These are phyloP conservation scores for Lysandra coridon DNA, from an alignment of 2,888 invertebrate genomes.

Conservation along the genomic window DNA sequence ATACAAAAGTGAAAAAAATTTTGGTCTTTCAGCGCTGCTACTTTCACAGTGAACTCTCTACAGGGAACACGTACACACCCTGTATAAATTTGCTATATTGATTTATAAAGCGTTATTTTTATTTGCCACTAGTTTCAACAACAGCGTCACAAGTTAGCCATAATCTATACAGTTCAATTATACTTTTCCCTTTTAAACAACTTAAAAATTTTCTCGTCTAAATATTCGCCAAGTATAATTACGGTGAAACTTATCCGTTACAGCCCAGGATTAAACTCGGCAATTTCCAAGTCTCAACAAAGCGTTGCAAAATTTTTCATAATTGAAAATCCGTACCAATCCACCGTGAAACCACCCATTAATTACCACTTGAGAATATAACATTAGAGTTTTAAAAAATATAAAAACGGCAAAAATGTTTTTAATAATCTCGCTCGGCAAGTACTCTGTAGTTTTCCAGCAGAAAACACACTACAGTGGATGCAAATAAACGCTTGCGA, in stretches of 20 bases:
- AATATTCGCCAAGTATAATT: neutral
- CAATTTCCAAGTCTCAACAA: neutral
- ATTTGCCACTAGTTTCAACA: too few species aligned
- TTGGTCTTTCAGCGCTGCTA: too few species aligned
- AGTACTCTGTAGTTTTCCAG: conserved; percentile 51
- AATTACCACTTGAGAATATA: conserved; percentile 35
- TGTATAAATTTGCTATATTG: too few species aligned
- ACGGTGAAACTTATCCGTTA: neutral
- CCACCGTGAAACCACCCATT: conserved; percentile 24
- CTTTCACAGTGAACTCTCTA: too few species aligned
- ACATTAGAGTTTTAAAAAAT: conserved; percentile 39
- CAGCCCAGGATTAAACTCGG: neutral
- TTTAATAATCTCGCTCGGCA: conserved; percentile 44
- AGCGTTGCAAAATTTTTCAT: conserved; percentile 7
- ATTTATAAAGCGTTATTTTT: too few species aligned
- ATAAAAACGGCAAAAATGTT: conserved; percentile 42
- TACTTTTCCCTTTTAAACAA: neutral
- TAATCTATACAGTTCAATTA: neutral
- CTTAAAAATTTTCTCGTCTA: neutral
- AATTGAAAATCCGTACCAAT: conserved; percentile 17
- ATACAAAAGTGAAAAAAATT: too few species aligned
- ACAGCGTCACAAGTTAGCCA: too few species aligned
- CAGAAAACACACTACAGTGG: conserved; percentile 50
- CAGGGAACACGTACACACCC: too few species aligned
- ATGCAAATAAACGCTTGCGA: conserved; percentile 52